Conservation (phyloP, 2,888 invertebrate species). For the Acrobasis suavella region DNA sequence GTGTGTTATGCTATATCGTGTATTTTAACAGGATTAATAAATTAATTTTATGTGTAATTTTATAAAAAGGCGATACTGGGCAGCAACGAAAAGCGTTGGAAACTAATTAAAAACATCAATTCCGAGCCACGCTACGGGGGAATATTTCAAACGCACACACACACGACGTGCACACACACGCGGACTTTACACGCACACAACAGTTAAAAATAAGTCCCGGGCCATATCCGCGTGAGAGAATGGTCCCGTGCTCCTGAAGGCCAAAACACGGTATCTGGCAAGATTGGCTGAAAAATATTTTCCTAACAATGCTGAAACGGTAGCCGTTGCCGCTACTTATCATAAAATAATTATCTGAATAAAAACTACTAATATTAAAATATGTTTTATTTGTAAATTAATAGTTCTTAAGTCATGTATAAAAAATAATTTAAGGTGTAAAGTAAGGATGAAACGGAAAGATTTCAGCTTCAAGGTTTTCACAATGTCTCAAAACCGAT, state of each 20-base stretch:
- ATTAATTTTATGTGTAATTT: constrained; percentile 53
- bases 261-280: constrained; percentile 47
- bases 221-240: constrained; percentile 76
- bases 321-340: too few relatives aligned
- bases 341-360: too few relatives aligned
- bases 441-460: not conserved
- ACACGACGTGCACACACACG: constrained; percentile 57
- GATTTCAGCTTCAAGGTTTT: constrained; percentile 23
- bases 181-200: constrained; percentile 63
- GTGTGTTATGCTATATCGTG: constrained; percentile 10
- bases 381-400: too few relatives aligned
- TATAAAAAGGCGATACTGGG: constrained; percentile 62
- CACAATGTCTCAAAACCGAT: constrained; percentile 40
- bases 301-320: not conserved
- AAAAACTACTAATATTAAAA: too few relatives aligned
- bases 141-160: constrained; percentile 77
- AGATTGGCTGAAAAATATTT: constrained; percentile 23
- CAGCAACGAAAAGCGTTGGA: constrained; percentile 76
- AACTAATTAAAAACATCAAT: constrained; percentile 83
- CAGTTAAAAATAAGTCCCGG: constrained; percentile 76
- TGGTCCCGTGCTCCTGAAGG: constrained; percentile 48
- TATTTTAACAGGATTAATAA: constrained; percentile 25
- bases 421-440: too few relatives aligned
- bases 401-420: too few relatives aligned
- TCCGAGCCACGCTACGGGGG: constrained; percentile 70